Evolutionary conservation across 2,888 invertebrate genomes (phyloP).

Genomic region (Cabera pusaria): DNA sequence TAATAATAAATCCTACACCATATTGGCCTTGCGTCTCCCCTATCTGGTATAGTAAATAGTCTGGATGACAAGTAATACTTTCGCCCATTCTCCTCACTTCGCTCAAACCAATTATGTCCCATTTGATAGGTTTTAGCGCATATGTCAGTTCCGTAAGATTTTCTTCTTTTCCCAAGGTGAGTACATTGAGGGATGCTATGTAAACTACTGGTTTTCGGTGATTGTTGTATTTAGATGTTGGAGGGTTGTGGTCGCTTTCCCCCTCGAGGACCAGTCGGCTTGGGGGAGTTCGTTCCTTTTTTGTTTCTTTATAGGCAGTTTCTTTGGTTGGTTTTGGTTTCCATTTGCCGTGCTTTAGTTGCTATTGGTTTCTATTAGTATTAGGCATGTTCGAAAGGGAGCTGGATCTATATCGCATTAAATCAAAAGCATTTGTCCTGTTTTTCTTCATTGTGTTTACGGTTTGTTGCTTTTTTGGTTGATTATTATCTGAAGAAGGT

Average conservation of each 20-base stretch:
- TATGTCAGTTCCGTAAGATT: no score
- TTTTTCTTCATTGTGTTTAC: conserved; percentile 13
- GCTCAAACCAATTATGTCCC: no score
- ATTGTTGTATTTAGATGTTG: neutral
- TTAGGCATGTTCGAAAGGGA: neutral
- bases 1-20: no score
- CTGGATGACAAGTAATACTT: no score
- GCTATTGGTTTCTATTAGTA: conserved; percentile 4
- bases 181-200: no score
- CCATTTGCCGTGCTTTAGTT: conserved; percentile 6
- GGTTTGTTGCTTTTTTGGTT: conserved; percentile 20
- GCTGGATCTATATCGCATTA: conserved; percentile 1
- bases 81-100: no score
- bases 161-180: no score
- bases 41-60: no score
- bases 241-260: conserved; percentile 27
- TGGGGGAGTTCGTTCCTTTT: conserved; percentile 28
- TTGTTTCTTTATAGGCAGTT: conserved; percentile 11
- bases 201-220: neutral
- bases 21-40: no score
- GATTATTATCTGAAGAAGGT: conserved; percentile 8
- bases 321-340: conserved; percentile 2
- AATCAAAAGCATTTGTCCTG: conserved; percentile 19
- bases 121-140: no score
- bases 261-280: conserved; percentile 35